Conservation (phyloP, 2,888 invertebrate species). For the Xestia sexstrigata region DNA sequence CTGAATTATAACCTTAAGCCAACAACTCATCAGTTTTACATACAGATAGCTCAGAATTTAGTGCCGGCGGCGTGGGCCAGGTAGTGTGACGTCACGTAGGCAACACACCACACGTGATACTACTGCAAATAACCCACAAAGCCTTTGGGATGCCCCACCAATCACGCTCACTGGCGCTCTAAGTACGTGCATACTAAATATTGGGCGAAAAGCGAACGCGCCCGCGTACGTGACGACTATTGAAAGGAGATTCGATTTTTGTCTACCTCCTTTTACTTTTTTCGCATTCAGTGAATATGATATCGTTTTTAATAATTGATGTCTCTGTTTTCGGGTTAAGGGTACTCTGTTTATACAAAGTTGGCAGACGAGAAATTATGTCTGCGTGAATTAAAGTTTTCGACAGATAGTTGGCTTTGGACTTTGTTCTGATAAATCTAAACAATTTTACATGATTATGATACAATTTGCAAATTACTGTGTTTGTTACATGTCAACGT, state of each 20-base stretch:
- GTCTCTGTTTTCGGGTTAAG: conserved; percentile 59
- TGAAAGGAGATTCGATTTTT: conserved; percentile 63
- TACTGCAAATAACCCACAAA: conserved; percentile 76
- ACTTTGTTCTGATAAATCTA: conserved; percentile 18
- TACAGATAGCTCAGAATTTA: conserved; percentile 69
- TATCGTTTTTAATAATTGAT: conserved; percentile 58
- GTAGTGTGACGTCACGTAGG: conserved; percentile 79
- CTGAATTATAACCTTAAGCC: conserved; percentile 44
- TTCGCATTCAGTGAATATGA: conserved; percentile 59
- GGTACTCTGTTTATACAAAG: conserved; percentile 27
- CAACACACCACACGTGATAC: conserved; percentile 79
- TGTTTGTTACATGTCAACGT: conserved; percentile 5
- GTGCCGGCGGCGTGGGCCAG: conserved; percentile 47
- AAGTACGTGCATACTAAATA: conserved; percentile 69
- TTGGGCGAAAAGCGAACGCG: conserved; percentile 68
- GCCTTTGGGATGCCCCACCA: conserved; percentile 71
- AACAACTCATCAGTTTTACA: conserved; percentile 73
- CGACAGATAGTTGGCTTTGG: conserved; percentile 46
- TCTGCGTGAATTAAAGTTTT: conserved; percentile 46
- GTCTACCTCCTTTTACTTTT: conserved; percentile 50
- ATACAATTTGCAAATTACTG: conserved; percentile 28
- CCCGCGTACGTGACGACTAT: conserved; percentile 60
- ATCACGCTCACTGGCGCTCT: conserved; percentile 71
- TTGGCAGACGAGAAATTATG: conserved; percentile 45
- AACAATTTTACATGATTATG: conserved; percentile 23